Evolutionary conservation across 2,888 invertebrate genomes (phyloP).

Genomic region (Sarcophaga carnaria): DNA sequence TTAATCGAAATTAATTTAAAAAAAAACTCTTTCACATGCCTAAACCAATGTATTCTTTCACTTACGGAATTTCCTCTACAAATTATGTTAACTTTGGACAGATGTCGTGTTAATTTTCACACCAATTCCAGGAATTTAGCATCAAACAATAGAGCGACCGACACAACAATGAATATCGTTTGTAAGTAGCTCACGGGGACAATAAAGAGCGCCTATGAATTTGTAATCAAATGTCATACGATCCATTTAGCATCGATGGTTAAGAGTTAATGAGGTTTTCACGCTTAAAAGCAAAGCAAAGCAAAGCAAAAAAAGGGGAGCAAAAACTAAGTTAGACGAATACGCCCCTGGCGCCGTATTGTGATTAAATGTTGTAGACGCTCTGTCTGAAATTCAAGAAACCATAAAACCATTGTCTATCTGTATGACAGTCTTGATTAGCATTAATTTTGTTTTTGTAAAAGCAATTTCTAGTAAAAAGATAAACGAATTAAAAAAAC

Average conservation of each 20-base stretch:
- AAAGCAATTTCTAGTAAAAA: background rate
- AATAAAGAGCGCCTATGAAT: constrained; percentile 19
- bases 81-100: constrained; percentile 1
- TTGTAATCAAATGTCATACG: constrained; percentile 31
- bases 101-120: constrained; percentile 51
- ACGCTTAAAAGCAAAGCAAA: constrained; percentile 40
- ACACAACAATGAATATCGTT: background rate
- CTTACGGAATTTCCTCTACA: background rate
- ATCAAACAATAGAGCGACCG: background rate
- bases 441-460: background rate
- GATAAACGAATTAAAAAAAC: background rate
- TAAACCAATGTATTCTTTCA: too few species aligned
- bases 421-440: background rate
- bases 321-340: constrained; percentile 43
- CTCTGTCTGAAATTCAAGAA: constrained; percentile 54
- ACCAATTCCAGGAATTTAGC: constrained; percentile 56
- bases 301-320: too few species aligned
- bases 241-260: constrained; percentile 36
- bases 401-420: constrained; percentile 51
- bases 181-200: constrained; percentile 8
- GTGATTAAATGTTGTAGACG: constrained; percentile 35
- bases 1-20: background rate
- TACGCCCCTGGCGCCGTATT: constrained; percentile 59
- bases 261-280: constrained; percentile 46
- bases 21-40: background rate